Base-by-base conservation (phyloP, 1,140 invertebrate species). In the Drosophila elegans region DNA sequence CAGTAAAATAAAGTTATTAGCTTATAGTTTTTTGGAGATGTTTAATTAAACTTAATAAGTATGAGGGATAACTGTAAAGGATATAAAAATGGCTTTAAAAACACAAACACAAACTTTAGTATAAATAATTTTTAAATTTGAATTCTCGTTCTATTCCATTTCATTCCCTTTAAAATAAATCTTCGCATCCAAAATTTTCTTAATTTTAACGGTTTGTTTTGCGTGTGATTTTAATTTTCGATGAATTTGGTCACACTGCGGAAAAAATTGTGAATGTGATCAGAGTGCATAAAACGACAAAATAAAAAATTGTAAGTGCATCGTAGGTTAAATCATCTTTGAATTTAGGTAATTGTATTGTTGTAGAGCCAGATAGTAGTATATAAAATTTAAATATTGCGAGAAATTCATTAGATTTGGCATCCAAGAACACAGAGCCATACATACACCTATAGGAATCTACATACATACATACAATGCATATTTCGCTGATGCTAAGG, bases 261-360 rank as follows among this genome's bases (percentile, higher is more conserved):
- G 49, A 52, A 74, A 55, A 72, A 46, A 48, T 54, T 74, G 56
- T 74, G 49, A 74, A 62, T 72, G 39, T 54, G 49, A 54, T 68
- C 46, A 27, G 66, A 27, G 66, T 54, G 62, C 48, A 69, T 63
- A 56, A 74, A 74, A 64, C 52, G 59, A 64, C 51, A 55, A 74
- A 64, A 38, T 21, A 16, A 74, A 74, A 25, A 54, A 74, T 46
- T 69, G 61, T 76, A 68, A 76, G 73, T 76, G 12, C 12, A 13
- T 45, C 52, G 36, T 7, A 36, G 25, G 16, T 48, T 25, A 25
- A 55, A 41, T 11, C 13, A 45, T 25, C 13, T 27, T 55, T 4
- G 21, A 13, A 34, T 34, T 16, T 34, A 25, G 27, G 66, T 13
- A 27, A 1, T 45, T 36, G 1, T n/a, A 12, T 10, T 11, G 12